These are phyloP conservation scores for Prionace glauca DNA, from an alignment of 2,797 vertebrate species.

Conservation along the genomic window DNA sequence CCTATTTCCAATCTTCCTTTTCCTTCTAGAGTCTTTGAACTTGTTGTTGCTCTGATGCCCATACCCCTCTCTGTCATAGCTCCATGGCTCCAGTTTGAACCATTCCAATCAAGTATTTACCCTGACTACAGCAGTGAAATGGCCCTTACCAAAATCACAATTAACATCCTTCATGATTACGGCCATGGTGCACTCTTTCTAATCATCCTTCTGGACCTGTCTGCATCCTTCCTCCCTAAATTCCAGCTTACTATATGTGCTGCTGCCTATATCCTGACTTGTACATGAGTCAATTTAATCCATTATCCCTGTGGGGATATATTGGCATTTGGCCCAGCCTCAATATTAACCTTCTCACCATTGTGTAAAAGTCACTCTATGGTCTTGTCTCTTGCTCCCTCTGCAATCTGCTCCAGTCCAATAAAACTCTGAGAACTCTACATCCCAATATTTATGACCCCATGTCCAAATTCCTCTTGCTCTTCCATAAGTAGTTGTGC, in stretches of 20 bases:
- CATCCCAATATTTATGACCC: not conserved
- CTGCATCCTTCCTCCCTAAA: not conserved
- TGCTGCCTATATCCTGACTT: not conserved
- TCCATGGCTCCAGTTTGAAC: not conserved
- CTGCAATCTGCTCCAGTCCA: not conserved
- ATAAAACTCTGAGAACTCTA: not conserved
- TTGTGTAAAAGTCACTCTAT: not conserved
- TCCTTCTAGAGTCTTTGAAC: not conserved
- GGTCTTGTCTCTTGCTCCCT: not conserved
- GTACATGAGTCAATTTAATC: not conserved
- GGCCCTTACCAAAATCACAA: not conserved
- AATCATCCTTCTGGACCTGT: not conserved
- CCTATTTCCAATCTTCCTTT: not conserved
- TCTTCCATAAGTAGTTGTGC: not conserved
- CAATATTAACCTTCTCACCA: not conserved
- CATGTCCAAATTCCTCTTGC: not conserved
- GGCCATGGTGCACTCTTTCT: too few relatives aligned
- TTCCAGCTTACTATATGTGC: not conserved
- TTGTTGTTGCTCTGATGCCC: not conserved
- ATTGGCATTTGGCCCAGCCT: not conserved
- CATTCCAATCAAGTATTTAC: not conserved
- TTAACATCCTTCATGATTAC: not conserved
- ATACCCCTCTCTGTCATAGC: not conserved
- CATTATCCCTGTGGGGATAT: not conserved
- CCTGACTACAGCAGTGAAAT: not conserved